Evolutionary conservation across 2,797 vertebrate genomes (phyloP).

Genomic region (Ctenopoma multispine): DNA sequence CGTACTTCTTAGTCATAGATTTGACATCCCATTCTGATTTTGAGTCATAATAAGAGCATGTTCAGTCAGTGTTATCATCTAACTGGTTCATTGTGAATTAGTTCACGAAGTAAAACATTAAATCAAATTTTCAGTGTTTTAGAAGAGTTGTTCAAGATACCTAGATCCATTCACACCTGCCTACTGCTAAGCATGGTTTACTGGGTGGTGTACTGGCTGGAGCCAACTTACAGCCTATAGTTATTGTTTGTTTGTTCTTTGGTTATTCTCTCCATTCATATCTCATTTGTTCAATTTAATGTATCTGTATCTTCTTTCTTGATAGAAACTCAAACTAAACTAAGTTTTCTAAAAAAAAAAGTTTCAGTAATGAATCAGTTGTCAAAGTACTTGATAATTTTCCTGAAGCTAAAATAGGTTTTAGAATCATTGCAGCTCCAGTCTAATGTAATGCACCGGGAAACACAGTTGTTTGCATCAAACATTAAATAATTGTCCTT

Average conservation of each 20-base stretch:
- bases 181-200: too few species aligned
- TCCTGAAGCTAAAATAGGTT: too few species aligned
- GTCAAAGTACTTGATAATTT: neutral
- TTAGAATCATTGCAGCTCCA: neutral
- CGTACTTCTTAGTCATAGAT: slow-evolving; percentile 39
- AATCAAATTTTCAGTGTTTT: neutral
- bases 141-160: too few species aligned
- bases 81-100: neutral
- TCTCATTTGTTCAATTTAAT: too few species aligned
- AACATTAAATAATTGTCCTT: neutral
- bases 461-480: slow-evolving; percentile 4
- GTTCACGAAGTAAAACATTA: neutral
- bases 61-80: neutral
- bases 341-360: neutral
- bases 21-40: slow-evolving; percentile 19
- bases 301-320: too few species aligned
- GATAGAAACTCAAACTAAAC: too few species aligned
- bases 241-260: too few species aligned
- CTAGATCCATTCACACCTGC: neutral
- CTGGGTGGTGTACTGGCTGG: too few species aligned
- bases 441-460: neutral
- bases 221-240: too few species aligned
- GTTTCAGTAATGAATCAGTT: neutral
- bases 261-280: too few species aligned
- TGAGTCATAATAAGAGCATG: slow-evolving; percentile 6